Evolutionary conservation across 2,888 invertebrate species (phyloP).

Genomic region (Chalcis sispes): DNA sequence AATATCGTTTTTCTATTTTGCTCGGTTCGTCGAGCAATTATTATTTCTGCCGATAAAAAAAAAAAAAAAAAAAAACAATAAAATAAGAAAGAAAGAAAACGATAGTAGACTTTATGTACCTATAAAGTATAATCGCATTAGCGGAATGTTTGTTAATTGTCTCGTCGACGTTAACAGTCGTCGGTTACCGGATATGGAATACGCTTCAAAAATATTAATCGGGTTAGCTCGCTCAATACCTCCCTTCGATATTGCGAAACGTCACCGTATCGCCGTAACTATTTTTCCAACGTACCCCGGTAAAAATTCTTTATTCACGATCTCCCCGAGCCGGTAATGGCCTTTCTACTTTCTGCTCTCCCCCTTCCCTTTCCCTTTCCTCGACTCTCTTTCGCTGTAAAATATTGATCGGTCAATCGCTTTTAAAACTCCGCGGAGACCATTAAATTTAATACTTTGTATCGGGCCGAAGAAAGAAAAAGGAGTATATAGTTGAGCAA

Average conservation of each 20-base stretch:
- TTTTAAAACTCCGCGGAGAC: slow-evolving; percentile 30
- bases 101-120: no score
- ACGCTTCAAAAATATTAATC: slow-evolving; percentile 26
- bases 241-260: not conserved
- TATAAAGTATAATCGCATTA: no score
- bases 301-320: slow-evolving; percentile 23
- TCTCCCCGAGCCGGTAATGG: not conserved
- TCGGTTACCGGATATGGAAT: not conserved
- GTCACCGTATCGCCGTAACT: not conserved
- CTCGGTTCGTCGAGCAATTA: no score
- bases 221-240: not conserved
- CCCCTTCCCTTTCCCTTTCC: no score
- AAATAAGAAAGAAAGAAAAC: no score
- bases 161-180: not conserved
- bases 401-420: slow-evolving; percentile 40
- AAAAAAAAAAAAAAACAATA: no score
- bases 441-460: slow-evolving; percentile 53
- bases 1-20: no score
- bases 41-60: no score
- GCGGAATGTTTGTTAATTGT: slow-evolving; percentile 24
- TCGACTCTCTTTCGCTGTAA: not conserved
- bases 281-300: not conserved
- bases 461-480: no score
- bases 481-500: no score
- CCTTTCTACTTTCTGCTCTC: no score